Percentiles rank a stretch among this genome's conserved stretches.
phyloP scores from a whole-genome alignment of 2,113 vertebrate genomes.

The Stigmatopora argus region DNA sequence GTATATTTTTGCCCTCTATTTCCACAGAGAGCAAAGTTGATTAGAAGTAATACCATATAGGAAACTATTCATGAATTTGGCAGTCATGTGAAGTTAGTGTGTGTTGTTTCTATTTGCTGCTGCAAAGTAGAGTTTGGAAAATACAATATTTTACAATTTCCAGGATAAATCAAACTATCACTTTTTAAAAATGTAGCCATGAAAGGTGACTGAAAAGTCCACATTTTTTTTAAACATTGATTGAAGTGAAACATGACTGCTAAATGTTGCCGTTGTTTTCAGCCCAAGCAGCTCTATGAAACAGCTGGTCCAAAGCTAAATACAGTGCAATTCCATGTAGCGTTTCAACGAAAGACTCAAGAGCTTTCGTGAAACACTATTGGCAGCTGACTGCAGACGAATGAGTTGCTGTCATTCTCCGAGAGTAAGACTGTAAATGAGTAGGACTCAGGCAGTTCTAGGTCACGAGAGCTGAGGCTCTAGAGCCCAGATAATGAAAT shows the following conservation, averaged over 20 bases:
- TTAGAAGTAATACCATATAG: too few relatives aligned
- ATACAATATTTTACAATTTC: too few relatives aligned
- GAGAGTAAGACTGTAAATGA: slow-evolving; percentile 37
- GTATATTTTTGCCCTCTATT: too few relatives aligned
- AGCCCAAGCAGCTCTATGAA: not conserved
- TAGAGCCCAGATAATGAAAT: slow-evolving; percentile 33
- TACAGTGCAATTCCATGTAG: not conserved
- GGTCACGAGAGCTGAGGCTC: slow-evolving; percentile 35
- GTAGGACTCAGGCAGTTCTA: slow-evolving; percentile 40
- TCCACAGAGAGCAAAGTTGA: too few relatives aligned
- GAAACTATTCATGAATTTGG: too few relatives aligned
- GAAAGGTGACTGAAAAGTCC: not conserved
- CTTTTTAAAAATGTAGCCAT: not conserved
- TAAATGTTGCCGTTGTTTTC: not conserved
- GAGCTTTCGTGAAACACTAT: not conserved
- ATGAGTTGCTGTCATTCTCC: slow-evolving; percentile 52
- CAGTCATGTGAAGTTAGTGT: too few relatives aligned
- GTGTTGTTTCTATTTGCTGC: too few relatives aligned
- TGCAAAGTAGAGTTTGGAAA: too few relatives aligned
- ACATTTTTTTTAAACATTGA: not conserved
- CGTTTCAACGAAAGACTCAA: not conserved
- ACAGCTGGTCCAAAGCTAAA: not conserved
- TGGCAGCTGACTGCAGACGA: slow-evolving; percentile 23
- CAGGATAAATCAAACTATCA: too few relatives aligned
- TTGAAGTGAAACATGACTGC: not conserved